phyloP scores from a whole-genome alignment of 30 jellyfish, hydroid and myxozoan genomes.

The Haliclystus octoradiatus region DNA sequence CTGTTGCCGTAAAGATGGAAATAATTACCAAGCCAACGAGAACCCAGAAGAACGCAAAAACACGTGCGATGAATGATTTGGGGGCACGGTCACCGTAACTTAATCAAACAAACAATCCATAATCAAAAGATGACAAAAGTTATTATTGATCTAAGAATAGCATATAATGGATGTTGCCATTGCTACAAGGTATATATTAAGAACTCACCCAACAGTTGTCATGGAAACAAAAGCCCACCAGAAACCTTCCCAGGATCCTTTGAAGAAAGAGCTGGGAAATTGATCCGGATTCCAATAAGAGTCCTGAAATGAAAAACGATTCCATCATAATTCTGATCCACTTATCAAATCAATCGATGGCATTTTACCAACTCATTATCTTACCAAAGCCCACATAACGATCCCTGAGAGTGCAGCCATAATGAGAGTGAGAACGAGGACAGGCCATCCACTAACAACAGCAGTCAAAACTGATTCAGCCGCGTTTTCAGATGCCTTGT shows the following conservation, averaged over 20 bases:
- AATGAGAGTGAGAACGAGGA: slow-evolving; percentile 74
- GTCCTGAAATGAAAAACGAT: slow-evolving; percentile 38
- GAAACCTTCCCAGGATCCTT: slow-evolving; percentile 99
- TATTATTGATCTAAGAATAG: not conserved
- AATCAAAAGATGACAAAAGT: not conserved
- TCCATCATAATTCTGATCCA: too few relatives aligned
- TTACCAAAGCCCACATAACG: slow-evolving; percentile 98
- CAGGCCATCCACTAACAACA: slow-evolving; percentile 98
- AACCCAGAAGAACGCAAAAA: slow-evolving; percentile 96
- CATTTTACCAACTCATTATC: not conserved
- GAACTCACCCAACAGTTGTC: slow-evolving; percentile 91
- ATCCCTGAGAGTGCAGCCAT: slow-evolving; percentile 99
- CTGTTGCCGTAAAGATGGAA: slow-evolving; percentile 95
- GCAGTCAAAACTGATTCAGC: slow-evolving; percentile 86
- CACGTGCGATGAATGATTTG: slow-evolving; percentile 86
- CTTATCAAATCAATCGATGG: not conserved
- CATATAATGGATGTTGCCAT: not conserved
- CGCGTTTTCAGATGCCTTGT: slow-evolving; percentile 52
- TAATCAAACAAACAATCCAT: not conserved
- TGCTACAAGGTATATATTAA: not conserved
- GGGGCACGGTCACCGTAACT: slow-evolving; percentile 99
- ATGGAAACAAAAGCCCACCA: slow-evolving; percentile 99
- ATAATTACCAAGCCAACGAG: slow-evolving; percentile 91
- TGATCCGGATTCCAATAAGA: slow-evolving; percentile 98
- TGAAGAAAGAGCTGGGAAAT: slow-evolving; percentile 91